Base-by-base conservation (phyloP, 64 coral and sea anemone species). In the Cladopsammia gracilis region DNA sequence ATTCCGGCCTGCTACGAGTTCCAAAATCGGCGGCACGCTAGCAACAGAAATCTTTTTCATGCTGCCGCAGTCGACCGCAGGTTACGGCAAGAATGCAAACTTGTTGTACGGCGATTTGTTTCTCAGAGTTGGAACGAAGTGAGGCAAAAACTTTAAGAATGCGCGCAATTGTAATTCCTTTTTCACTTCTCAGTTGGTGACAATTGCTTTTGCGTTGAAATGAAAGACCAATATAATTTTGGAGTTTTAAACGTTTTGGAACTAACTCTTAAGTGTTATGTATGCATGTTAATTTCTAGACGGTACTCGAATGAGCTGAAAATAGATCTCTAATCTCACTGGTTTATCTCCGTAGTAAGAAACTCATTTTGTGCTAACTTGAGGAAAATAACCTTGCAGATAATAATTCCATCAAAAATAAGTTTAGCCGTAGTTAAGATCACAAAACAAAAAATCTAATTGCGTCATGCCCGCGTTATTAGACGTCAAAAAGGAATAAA, bases 1-100 rank as follows among this genome's bases (percentile, higher is more conserved):
- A 18, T 49, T 18, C 53, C 12, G 7, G 5, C 25, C 45, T 1
- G 25, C 24, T 43, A n/a, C 10, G 6, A 12, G 44, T 43, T 65
- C 60, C 0, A 83, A 83, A 25, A 64, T 16, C 14, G 59, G 34
- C 10, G 79, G 79, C 16, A 50, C 57, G 4, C 61, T 83, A 10
- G 79, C 79, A n/a, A 49, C 59, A 10, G 79, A 83, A 48, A 83
- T 0, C 43, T 48, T 83, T 42, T 20, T 83, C 79, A 65, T 83
- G 6, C 48, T 45, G 58, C 19, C 42, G 43, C 16, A 9, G 13
- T 9, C 15, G 16, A 22, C 9, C 23, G n/a, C 12, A 62, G 62
- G 16, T 47, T 13, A 34, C 3, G 58, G 11, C 23, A 23, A 3
- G 14, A 62, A 4, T 74, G 11, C 18, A 26, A 25, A 58, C 9